Base-by-base conservation (phyloP, 2,113 vertebrate genomes). In the Pogonocichla stellata region DNA sequence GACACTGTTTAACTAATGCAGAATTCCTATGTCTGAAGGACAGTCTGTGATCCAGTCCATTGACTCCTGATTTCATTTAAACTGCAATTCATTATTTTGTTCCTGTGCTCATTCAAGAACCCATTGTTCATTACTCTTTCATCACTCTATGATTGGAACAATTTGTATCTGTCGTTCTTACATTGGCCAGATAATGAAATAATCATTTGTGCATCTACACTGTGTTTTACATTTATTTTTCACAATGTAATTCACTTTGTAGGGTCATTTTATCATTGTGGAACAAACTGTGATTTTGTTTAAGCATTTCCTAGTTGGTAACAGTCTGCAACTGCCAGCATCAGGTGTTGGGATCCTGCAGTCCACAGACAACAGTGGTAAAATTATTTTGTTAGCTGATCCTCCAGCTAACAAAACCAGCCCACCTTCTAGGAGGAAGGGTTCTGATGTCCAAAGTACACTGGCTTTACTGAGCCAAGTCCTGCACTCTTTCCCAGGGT, bases 81-180 rank as follows among this genome's bases (percentile, higher is more conserved):
- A 98, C 85, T 95, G 95, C 93, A 96, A 97, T 98, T 98, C 96
- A 97, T 98, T 98, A 98, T 98, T 98, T 98, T 98, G 97, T 98
- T 98, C 97, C 96, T 96, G 91, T 92, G 96, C 96, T 97, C 98
- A 94, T 93, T 98, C 92, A 97, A 91, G 97, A 98, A 97, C 96
- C 97, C 94, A 95, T 97, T 98, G 97, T 97, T 98, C 97, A 97
- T 98, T 98, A 98, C 93, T 97, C 97, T 98, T 98, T 98, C 97
- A 98, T 98, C 97, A 96, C 91, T 96, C 82, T 96, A 82, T 97
- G 97, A 98, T 97, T 97, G 97, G 93, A 98, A 96, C 96, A 98
- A 98, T 98, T 98, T 98, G 97, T 98, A 98, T 98, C 96, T 98
- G 98, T 98, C 97, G 15, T 92, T 98, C 97, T 88, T 97, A 97